phyloP scores from a whole-genome alignment of 2,888 invertebrate species.

The Cephus spinipes region DNA sequence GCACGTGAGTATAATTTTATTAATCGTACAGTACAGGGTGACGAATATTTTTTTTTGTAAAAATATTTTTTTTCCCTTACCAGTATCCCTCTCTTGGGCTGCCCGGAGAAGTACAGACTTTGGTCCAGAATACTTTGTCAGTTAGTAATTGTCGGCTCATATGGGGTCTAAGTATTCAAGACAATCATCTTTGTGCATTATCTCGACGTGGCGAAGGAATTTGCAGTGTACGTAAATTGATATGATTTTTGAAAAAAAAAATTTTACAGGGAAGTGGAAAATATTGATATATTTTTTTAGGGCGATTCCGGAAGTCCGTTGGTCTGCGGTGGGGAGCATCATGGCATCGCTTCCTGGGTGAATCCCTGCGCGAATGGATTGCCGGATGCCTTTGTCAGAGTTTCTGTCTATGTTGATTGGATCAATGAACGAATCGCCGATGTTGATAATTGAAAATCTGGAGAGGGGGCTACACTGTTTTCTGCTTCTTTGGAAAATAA shows the following conservation, averaged over 20 bases:
- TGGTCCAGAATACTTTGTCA: background rate
- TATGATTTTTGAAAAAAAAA: background rate
- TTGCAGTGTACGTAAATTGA: background rate
- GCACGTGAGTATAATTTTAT: conserved; percentile 13
- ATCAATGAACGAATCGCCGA: background rate
- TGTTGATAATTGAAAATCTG: background rate
- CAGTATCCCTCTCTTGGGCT: background rate
- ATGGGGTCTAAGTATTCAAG: background rate
- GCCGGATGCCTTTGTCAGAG: conserved; percentile 1
- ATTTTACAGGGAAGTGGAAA: background rate
- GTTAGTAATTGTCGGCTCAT: background rate
- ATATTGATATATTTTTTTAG: background rate
- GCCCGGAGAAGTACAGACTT: background rate
- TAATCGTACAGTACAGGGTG: background rate
- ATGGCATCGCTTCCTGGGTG: conserved; percentile 9
- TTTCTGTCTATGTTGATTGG: conserved; percentile 1
- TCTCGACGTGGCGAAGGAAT: background rate
- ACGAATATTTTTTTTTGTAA: too few relatives aligned
- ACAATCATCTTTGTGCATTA: background rate
- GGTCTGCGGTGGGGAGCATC: background rate
- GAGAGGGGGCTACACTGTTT: background rate
- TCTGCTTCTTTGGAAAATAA: background rate
- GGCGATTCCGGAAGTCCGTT: conserved; percentile 12
- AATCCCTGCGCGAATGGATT: conserved; percentile 7
- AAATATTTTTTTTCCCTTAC: background rate